A percentile compares a stretch with the other conserved stretches of the same genome.
These are phyloP conservation scores for Orchestia grillus DNA, from an alignment of 1,140 invertebrate genomes.

Conservation along the genomic window DNA sequence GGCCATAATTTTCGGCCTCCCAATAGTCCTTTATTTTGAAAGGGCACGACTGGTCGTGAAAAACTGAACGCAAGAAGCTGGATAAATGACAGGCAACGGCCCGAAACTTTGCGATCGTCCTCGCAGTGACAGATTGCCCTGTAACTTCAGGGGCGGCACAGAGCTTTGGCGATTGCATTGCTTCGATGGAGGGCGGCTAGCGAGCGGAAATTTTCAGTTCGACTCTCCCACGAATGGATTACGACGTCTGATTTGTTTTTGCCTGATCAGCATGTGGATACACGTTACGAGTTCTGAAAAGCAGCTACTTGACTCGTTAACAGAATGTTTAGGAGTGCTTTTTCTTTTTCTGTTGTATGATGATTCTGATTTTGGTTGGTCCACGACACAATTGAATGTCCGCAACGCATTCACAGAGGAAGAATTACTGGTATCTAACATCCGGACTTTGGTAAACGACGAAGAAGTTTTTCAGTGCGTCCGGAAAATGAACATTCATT, in stretches of 20 bases:
- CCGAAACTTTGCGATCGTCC: constrained; percentile 8
- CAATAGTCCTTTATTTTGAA: constrained; percentile 21
- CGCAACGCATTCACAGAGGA: no score
- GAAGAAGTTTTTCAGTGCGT: no score
- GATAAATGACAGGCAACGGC: constrained; percentile 25
- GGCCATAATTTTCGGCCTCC: background rate
- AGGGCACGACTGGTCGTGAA: background rate
- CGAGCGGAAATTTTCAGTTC: background rate
- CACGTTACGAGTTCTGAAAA: background rate
- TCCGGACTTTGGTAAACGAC: no score
- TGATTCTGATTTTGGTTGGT: no score
- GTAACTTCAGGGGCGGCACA: background rate
- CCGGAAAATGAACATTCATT: no score
- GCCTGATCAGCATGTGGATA: background rate
- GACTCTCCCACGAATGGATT: background rate
- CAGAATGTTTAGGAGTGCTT: background rate
- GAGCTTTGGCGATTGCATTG: constrained; percentile 6
- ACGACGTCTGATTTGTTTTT: background rate
- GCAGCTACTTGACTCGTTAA: background rate
- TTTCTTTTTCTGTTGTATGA: no score
- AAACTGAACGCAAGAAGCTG: constrained; percentile 21
- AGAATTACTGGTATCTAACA: no score
- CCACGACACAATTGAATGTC: no score
- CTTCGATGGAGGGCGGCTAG: background rate
- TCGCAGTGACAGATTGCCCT: constrained; percentile 32